phyloP scores from a whole-genome alignment of 2,888 invertebrate genomes.

The Cephus rjabovi region DNA sequence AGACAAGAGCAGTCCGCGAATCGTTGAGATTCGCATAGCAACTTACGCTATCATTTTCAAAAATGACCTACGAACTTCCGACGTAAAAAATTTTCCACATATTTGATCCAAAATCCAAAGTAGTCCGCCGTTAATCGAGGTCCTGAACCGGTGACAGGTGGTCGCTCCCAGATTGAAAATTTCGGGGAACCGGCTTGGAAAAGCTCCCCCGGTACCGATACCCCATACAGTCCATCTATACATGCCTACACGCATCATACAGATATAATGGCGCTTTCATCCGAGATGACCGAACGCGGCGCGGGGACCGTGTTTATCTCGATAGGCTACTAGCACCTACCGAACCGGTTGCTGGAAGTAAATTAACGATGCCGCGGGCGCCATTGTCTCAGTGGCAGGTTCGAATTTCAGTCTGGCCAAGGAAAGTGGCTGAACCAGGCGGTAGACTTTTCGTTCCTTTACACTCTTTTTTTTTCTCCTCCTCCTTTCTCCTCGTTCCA shows the following conservation, averaged over 20 bases:
- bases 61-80: background rate
- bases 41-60: background rate
- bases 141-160: background rate
- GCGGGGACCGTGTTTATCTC: background rate
- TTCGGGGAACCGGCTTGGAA: background rate
- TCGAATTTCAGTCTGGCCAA: slow-evolving; percentile 17
- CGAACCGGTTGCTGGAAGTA: slow-evolving; percentile 9
- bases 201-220: background rate
- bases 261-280: background rate
- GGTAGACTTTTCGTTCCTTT: background rate
- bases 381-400: slow-evolving; percentile 20
- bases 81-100: no score
- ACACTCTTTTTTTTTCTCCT: background rate
- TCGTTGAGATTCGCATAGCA: background rate
- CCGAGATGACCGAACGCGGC: background rate
- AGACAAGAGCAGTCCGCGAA: background rate
- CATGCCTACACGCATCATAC: background rate
- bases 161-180: background rate
- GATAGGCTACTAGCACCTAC: background rate
- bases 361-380: slow-evolving; percentile 16
- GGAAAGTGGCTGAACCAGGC: background rate
- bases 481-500: background rate
- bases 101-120: background rate
- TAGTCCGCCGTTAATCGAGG: background rate
- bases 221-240: background rate